These are phyloP conservation scores for Heliconius hortense DNA, from an alignment of 2,888 invertebrate genomes.

Conservation along the genomic window DNA sequence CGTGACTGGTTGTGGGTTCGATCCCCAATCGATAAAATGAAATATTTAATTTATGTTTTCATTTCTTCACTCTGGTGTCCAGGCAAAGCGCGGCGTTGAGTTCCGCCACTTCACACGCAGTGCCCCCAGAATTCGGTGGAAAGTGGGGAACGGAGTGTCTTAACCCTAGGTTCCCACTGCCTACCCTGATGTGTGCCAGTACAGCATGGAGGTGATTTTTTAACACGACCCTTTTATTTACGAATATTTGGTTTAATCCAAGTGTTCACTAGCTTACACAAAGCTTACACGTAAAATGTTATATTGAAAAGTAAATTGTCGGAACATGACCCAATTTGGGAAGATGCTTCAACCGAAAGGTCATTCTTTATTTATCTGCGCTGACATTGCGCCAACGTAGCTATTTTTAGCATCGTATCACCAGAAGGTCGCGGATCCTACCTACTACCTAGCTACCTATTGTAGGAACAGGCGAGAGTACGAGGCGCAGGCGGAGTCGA, in stretches of 20 bases:
- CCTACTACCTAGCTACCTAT: conserved; percentile 46
- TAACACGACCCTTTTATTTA: background rate
- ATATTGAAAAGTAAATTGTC: conserved; percentile 12
- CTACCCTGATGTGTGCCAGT: too few relatives aligned
- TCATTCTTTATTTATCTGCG: conserved; percentile 30
- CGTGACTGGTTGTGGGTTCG: too few relatives aligned
- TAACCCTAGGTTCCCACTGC: too few relatives aligned
- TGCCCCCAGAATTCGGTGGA: too few relatives aligned
- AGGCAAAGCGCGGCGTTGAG: too few relatives aligned
- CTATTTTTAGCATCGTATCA: conserved; percentile 44
- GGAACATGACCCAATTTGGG: conserved; percentile 28
- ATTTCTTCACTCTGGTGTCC: too few relatives aligned
- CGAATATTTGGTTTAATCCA: background rate
- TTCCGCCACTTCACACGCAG: too few relatives aligned
- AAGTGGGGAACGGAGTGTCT: too few relatives aligned
- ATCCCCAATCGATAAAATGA: too few relatives aligned
- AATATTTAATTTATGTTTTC: too few relatives aligned
- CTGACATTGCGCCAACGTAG: conserved; percentile 32
- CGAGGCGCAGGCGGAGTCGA: conserved; percentile 70
- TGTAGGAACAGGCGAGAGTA: conserved; percentile 54
- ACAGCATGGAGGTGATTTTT: background rate
- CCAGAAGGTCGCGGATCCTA: conserved; percentile 41
- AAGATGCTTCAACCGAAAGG: conserved; percentile 27
- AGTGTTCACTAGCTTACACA: background rate
- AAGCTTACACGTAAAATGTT: background rate